Percentiles rank a stretch among this genome's conserved stretches.
Evolutionary conservation across 2,797 vertebrate genomes (phyloP).

Genomic region (Xenopus petersii): DNA sequence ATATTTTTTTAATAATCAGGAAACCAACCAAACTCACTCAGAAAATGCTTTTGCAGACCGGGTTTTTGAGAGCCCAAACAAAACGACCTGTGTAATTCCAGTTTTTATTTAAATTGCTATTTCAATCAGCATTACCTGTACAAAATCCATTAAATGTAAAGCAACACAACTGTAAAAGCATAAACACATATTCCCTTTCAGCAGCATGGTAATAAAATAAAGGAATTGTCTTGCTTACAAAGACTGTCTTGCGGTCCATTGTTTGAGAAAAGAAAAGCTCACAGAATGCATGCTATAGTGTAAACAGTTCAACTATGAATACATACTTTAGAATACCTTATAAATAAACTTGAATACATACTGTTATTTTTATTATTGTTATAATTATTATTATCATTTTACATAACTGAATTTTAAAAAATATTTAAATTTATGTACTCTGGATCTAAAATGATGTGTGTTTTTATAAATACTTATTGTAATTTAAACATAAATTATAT

Average conservation of each 20-base stretch:
- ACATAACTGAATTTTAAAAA: too few relatives aligned
- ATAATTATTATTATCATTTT: too few relatives aligned
- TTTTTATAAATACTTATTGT: too few relatives aligned
- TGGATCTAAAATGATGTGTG: too few relatives aligned
- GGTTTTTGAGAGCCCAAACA: slow-evolving; percentile 1
- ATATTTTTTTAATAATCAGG: slow-evolving; percentile 53
- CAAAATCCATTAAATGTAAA: not conserved
- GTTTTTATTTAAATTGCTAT: not conserved
- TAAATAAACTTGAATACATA: too few relatives aligned
- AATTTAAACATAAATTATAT: too few relatives aligned
- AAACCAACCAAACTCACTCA: not conserved
- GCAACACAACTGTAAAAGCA: not conserved
- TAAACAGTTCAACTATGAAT: too few relatives aligned
- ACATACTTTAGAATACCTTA: too few relatives aligned
- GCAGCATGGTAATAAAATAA: not conserved
- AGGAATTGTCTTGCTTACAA: not conserved
- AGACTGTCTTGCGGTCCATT: not conserved
- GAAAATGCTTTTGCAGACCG: not conserved
- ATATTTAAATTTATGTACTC: too few relatives aligned
- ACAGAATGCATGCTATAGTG: too few relatives aligned
- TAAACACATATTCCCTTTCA: not conserved
- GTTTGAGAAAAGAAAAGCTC: not conserved
- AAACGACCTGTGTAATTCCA: not conserved
- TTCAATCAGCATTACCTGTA: not conserved
- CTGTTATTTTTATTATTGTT: too few relatives aligned